Base-by-base conservation (phyloP, 2,888 invertebrate genomes). In the Troglohyphantes excavatus region DNA sequence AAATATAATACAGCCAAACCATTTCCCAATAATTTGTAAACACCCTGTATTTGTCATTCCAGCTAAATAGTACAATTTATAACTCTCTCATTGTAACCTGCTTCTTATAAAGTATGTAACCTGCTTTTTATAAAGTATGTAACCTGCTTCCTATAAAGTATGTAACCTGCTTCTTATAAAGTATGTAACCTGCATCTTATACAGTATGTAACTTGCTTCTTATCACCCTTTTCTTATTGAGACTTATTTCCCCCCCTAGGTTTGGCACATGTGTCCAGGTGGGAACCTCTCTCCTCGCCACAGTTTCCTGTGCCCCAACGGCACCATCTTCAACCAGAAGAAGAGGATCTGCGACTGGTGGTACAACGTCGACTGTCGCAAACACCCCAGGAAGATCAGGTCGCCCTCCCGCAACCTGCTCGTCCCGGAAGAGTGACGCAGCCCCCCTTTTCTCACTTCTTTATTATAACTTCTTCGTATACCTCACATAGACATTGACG, bases 281-380 rank as follows among this genome's bases (percentile, higher is more conserved):
- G 91, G 91, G 17, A 90, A 75, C 23, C 67, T 84, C 13, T 73
- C 82, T 9, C 89, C 86, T 7, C 91, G 91, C 19, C 92, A 92
- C 53, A 91, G 91, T 29, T 92, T 92, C 75, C 85, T 92, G 9
- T 92, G 92, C 67, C 92, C 92, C 13, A 91, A 91, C 13, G 92
- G 92, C 11, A 92, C 92, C 27, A 91, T 92, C 61, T 92, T 92
- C 86, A 92, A 91, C 81, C 91, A 91, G 79, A 90, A 91, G 23
- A 91, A 90, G 26, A 90, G 92, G 0, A 91, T 92, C 2, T 92
- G 92, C 68, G 92, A 92, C 63, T 92, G 92, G 92, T 92, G 92
- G 92, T 92, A 92, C 75, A 91, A 92, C 33, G 91, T 91, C 39
- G 90, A 91, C 63, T 92, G 91, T 73, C 23, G 81, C 21, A 88